A percentile compares a stretch with the other conserved stretches of the same genome.
phyloP scores from a whole-genome alignment of 2,888 invertebrate genomes.

The Gasteruption jaculator region DNA sequence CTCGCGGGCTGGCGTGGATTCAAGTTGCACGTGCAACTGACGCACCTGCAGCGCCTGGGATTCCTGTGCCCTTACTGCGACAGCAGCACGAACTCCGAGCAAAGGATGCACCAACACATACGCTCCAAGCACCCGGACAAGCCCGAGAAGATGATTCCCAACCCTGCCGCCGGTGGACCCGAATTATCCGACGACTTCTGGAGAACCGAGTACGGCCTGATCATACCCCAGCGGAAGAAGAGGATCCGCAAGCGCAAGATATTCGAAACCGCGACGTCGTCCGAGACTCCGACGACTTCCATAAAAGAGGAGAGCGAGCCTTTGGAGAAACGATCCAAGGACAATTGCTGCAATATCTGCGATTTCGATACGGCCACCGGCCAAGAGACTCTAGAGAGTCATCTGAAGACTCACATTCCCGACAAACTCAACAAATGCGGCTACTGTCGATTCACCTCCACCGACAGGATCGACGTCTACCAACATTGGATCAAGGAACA shows the following conservation, averaged over 20 bases:
- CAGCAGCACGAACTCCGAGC: conserved; percentile 39
- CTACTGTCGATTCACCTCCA: conserved; percentile 39
- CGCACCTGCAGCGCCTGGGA: conserved; percentile 38
- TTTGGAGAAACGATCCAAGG: neutral
- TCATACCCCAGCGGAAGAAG: conserved; percentile 20
- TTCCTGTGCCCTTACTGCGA: conserved; percentile 44
- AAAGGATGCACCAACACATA: conserved; percentile 38
- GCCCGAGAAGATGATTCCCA: conserved; percentile 31
- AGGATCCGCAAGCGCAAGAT: conserved; percentile 30
- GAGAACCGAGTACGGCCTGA: conserved; percentile 42
- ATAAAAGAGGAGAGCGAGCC: conserved; percentile 11
- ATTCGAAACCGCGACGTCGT: conserved; percentile 8
- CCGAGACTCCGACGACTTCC: conserved; percentile 10
- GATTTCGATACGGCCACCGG: conserved; percentile 32
- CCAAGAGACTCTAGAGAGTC: conserved; percentile 38
- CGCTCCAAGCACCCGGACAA: conserved; percentile 33
- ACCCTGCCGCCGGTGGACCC: conserved; percentile 29
- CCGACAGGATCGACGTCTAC: conserved; percentile 33
- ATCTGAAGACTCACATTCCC: conserved; percentile 39
- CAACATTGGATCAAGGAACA: conserved; percentile 43
- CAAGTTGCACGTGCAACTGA: conserved; percentile 42
- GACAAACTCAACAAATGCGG: conserved; percentile 29
- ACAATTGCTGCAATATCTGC: conserved; percentile 28
- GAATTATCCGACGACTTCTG: conserved; percentile 42
- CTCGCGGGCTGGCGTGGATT: conserved; percentile 40